Evolutionary conservation across 64 coral and sea anemone species (phyloP).

Genomic region (Hydrozoanthus tunicans): DNA sequence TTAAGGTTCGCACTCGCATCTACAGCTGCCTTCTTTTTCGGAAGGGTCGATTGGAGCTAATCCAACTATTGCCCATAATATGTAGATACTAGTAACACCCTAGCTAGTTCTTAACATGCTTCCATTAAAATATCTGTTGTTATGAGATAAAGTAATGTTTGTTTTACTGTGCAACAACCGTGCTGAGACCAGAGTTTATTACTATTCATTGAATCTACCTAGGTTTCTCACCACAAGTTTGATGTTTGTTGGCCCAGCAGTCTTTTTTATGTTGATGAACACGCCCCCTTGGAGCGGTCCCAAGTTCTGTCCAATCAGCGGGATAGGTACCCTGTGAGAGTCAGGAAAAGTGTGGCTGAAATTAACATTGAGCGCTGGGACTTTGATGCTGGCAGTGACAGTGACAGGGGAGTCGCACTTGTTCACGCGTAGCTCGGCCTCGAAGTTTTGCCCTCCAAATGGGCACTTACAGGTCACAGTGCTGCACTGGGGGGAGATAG

Average conservation of each 20-base stretch:
- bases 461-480: slow-evolving; percentile 22
- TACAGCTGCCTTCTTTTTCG: too few species aligned
- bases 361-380: neutral
- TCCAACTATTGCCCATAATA: too few species aligned
- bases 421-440: slow-evolving; percentile 9
- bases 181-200: neutral
- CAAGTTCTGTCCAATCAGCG: neutral
- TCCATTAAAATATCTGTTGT: too few species aligned
- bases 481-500: neutral
- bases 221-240: slow-evolving; percentile 21
- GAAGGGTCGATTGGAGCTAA: too few species aligned
- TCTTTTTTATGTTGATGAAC: neutral
- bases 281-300: slow-evolving; percentile 27
- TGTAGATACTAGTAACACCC: too few species aligned
- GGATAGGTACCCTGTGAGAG: slow-evolving; percentile 4
- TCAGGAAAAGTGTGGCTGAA: slow-evolving; percentile 14
- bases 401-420: slow-evolving; percentile 23
- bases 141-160: neutral
- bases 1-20: too few species aligned
- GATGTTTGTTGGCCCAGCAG: slow-evolving; percentile 40
- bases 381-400: slow-evolving; percentile 2
- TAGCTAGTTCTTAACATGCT: too few species aligned
- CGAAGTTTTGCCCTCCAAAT: slow-evolving; percentile 34
- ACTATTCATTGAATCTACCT: neutral
- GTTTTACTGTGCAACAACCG: neutral